Evolutionary conservation across 2,888 invertebrate genomes (phyloP).

Genomic region (Volucella zonaria): DNA sequence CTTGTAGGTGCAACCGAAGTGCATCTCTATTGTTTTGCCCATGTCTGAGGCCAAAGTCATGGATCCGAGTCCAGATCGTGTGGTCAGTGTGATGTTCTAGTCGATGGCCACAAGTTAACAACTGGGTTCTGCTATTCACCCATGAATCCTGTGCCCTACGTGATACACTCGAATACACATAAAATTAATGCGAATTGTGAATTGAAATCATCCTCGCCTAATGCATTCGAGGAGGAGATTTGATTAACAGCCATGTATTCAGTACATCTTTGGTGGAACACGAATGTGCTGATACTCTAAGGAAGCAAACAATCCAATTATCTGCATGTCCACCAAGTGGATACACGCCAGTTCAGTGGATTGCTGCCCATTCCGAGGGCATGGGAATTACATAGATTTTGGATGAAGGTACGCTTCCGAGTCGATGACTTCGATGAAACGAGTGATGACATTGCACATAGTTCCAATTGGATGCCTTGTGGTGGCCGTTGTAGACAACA

Average conservation of each 20-base stretch:
- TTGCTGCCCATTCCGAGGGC: slow-evolving; percentile 3
- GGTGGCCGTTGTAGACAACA: slow-evolving; percentile 14
- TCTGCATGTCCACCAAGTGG: slow-evolving; percentile 32
- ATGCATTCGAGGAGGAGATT: slow-evolving; percentile 51
- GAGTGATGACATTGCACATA: not conserved
- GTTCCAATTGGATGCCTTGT: slow-evolving; percentile 25
- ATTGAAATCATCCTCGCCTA: slow-evolving; percentile 50
- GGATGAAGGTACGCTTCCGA: not conserved
- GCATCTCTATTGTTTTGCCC: not conserved
- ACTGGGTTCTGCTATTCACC: slow-evolving; percentile 31
- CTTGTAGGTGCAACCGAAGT: not conserved
- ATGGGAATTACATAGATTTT: slow-evolving; percentile 27
- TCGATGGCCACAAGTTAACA: slow-evolving; percentile 49
- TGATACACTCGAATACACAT: slow-evolving; percentile 7
- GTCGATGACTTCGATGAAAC: not conserved
- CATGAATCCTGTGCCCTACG: slow-evolving; percentile 50
- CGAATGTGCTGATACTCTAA: not conserved
- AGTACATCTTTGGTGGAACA: not conserved
- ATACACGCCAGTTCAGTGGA: not conserved
- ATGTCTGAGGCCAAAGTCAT: slow-evolving; percentile 16
- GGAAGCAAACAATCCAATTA: slow-evolving; percentile 59
- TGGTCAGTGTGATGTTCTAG: slow-evolving; percentile 57
- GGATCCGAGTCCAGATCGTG: slow-evolving; percentile 28
- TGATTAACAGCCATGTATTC: slow-evolving; percentile 37
- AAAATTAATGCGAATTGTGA: slow-evolving; percentile 60